Base-by-base conservation (phyloP, 2,797 vertebrate genomes). In the Etheostoma perlongum region DNA sequence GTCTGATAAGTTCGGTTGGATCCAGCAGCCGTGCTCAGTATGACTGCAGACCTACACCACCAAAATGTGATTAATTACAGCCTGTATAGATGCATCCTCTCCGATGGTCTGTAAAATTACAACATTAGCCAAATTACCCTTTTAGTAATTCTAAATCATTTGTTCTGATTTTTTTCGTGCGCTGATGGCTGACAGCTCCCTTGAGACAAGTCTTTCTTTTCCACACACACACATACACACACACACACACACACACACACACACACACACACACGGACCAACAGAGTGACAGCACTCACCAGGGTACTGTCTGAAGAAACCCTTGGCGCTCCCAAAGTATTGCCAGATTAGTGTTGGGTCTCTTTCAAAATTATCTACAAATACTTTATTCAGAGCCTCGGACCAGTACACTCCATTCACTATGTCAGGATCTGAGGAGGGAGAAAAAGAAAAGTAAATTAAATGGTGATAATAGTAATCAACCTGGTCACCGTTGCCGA, bases 321-420 rank as follows among this genome's bases (percentile, higher is more conserved):
- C 98, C 87, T 99, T 99, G 64, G 98, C 97, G 13, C 98, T 99
- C 84, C 97, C 98, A 85, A 99, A 99, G 87, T 99, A 99, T 79
- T 99, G 98, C 98, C 98, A 99, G 82, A 97, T 98, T 30, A 99
- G 96, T 13, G 98, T 97, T 0, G 98, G 97, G 76, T 99, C 98
- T 74, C 95, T 96, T 84, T 97, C 96, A 91, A 97, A 99, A 89
- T 99, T 99, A 87, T 99, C 97, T 18, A 99, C 97, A 83, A 99
- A 99, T 6, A 99, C 97, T 91, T 98, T 99, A 90, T 99, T 99
- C 86, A 99, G 93, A 16, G 98, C 97, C 91, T 99, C 98, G 0
- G 98, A 99, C 98, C 98, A 99, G 84, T 97, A 99, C 67, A 99
- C 97, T 42, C 98, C 98, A 46, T 99, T 99, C 82, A 99, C 96